Evolutionary conservation across 2,888 invertebrate genomes (phyloP).

Genomic region (Leptothorax acervorum): DNA sequence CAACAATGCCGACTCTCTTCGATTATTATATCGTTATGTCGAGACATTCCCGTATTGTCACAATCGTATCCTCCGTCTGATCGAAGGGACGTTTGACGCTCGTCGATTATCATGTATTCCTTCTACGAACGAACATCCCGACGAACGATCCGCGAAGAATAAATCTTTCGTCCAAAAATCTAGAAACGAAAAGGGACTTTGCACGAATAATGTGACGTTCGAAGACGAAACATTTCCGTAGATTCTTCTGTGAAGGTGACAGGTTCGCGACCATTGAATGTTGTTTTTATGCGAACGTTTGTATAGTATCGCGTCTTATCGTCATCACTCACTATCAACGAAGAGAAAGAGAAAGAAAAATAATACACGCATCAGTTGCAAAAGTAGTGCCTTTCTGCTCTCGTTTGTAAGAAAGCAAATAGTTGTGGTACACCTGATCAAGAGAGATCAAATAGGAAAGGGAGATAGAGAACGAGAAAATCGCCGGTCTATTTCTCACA

Average conservation of each 20-base stretch:
- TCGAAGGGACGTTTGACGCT: conserved; percentile 29
- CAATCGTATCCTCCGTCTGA: conserved; percentile 11
- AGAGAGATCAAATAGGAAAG: conserved; percentile 11
- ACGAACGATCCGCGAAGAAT: not conserved
- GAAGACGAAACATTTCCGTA: conserved; percentile 26
- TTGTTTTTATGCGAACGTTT: conserved; percentile 7
- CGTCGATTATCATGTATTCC: conserved; percentile 17
- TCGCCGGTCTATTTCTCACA: conserved; percentile 23
- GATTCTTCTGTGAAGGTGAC: conserved; percentile 15
- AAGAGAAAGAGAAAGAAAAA: conserved; percentile 16
- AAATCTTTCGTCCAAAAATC: not conserved
- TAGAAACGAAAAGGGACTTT: not conserved
- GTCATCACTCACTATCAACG: conserved; percentile 27
- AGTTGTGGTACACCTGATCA: conserved; percentile 11
- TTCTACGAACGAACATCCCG: conserved; percentile 4
- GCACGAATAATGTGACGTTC: conserved; percentile 19
- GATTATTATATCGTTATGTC: conserved; percentile 16
- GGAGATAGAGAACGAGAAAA: not conserved
- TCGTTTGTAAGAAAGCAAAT: conserved; percentile 40
- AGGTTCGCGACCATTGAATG: conserved; percentile 18
- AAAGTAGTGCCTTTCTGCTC: conserved; percentile 54
- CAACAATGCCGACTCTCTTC: not conserved
- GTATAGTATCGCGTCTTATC: conserved; percentile 38
- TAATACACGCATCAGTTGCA: conserved; percentile 9
- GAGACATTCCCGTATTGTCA: conserved; percentile 44